phyloP scores from a whole-genome alignment of 2,888 invertebrate genomes.

The Netelia inedita region DNA sequence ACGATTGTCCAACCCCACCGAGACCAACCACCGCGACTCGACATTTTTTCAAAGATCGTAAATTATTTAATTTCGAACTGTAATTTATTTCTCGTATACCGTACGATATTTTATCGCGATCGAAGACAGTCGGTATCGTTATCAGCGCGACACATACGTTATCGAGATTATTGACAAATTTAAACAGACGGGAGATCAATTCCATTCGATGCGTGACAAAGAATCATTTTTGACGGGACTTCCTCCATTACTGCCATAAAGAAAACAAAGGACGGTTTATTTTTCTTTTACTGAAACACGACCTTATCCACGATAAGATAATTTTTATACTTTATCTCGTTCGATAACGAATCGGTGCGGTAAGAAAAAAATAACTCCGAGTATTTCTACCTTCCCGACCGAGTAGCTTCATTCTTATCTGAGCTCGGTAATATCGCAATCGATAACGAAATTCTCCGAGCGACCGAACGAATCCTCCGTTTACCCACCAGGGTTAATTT shows the following conservation, averaged over 20 bases:
- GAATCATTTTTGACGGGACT: neutral
- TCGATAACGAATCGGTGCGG: neutral
- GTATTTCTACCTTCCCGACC: conserved; percentile 29
- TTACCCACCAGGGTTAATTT: neutral
- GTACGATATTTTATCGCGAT: neutral
- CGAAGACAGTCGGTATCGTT: neutral
- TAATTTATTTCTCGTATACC: neutral
- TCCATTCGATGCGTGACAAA: conserved; percentile 19
- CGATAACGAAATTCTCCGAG: neutral
- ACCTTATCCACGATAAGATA: neutral
- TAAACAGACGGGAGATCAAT: conserved; percentile 31
- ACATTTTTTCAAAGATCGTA: conserved; percentile 22
- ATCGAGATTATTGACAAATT: conserved; percentile 10
- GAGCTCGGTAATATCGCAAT: conserved; percentile 3
- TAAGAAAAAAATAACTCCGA: neutral
- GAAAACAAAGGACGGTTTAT: conserved; percentile 14
- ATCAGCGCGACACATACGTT: neutral
- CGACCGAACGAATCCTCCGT: neutral
- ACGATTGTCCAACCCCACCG: conserved; percentile 59
- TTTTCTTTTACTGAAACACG: neutral
- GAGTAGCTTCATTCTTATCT: neutral
- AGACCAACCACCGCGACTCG: conserved; percentile 60
- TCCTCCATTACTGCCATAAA: neutral
- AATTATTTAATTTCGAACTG: neutral
- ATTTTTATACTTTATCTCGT: neutral